phyloP scores from a whole-genome alignment of 2,888 invertebrate species.

The Spisula subtruncata region DNA sequence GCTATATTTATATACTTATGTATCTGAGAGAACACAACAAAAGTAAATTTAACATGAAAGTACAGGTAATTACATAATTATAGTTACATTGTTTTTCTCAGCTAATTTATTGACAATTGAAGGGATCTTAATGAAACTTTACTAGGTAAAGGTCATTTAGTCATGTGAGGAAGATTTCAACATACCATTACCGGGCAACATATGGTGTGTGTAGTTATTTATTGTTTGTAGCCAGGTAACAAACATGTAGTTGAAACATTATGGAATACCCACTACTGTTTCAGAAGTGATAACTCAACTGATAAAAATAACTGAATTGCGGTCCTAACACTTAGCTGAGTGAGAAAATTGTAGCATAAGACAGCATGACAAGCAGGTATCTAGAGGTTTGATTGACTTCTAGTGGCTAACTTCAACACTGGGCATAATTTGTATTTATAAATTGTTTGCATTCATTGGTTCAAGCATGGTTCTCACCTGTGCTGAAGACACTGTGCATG shows the following conservation, averaged over 20 bases:
- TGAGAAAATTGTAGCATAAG: not conserved
- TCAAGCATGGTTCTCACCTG: not conserved
- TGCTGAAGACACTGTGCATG: not conserved
- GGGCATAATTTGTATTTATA: not conserved
- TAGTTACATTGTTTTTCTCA: no score
- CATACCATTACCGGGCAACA: no score
- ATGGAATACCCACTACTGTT: not conserved
- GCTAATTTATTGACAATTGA: no score
- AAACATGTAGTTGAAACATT: not conserved
- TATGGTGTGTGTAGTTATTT: not conserved
- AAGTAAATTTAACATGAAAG: no score
- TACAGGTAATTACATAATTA: no score
- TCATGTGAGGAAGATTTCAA: no score
- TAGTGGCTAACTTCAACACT: constrained; percentile 1
- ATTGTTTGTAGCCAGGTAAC: constrained; percentile 3
- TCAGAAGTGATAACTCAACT: not conserved
- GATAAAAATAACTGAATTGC: not conserved
- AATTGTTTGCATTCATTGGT: not conserved
- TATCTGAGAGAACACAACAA: no score
- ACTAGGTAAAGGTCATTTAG: no score
- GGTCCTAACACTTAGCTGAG: not conserved
- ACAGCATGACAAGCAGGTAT: not conserved
- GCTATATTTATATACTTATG: no score
- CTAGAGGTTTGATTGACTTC: constrained; percentile 3
- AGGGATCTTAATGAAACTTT: no score